Conservation (phyloP, 2,797 vertebrate species). For the Paedocypris micromegethes region DNA sequence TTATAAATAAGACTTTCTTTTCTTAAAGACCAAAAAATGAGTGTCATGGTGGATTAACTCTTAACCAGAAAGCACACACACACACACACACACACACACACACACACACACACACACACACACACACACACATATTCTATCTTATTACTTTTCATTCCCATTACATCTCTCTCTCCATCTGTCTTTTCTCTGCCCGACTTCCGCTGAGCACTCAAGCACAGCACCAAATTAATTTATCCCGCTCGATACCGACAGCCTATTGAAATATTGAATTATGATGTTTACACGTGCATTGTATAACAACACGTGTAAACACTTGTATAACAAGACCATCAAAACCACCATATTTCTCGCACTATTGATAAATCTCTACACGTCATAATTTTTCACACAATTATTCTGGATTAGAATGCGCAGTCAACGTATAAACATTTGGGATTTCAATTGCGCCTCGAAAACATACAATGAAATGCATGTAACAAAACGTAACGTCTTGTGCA, state of each 20-base stretch:
- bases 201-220: slow-evolving; percentile 47
- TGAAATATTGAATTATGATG: slow-evolving; percentile 52
- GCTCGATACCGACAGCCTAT: slow-evolving; percentile 52
- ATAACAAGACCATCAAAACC: too few relatives aligned
- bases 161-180: slow-evolving; percentile 28
- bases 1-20: too few relatives aligned
- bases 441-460: too few relatives aligned
- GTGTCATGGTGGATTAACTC: background rate
- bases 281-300: slow-evolving; percentile 57
- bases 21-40: too few relatives aligned
- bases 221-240: slow-evolving; percentile 66
- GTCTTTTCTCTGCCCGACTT: slow-evolving; percentile 38
- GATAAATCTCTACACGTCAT: too few relatives aligned
- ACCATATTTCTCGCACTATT: too few relatives aligned
- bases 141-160: slow-evolving; percentile 59
- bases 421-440: too few relatives aligned
- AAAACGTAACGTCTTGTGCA: background rate
- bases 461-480: too few relatives aligned
- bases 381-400: too few relatives aligned
- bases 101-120: background rate
- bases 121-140: slow-evolving; percentile 43
- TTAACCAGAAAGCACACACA: slow-evolving; percentile 15
- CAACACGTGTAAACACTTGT: too few relatives aligned
- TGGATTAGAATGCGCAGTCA: too few relatives aligned
- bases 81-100: slow-evolving; percentile 24